These are phyloP conservation scores for Tetramorium parvispinum DNA, from an alignment of 1,140 invertebrate genomes.

Conservation along the genomic window DNA sequence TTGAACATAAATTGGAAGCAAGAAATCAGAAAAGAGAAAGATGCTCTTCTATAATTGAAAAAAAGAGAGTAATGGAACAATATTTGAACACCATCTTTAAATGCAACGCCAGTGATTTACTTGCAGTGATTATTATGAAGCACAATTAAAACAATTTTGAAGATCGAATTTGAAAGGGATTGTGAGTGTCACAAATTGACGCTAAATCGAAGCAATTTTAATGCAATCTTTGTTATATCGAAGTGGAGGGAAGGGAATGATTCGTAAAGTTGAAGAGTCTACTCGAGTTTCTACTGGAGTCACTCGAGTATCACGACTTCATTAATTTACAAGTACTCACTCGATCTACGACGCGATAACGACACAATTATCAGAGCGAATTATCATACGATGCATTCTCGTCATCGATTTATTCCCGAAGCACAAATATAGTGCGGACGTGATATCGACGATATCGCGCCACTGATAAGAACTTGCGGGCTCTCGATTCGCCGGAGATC, in stretches of 20 bases:
- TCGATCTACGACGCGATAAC: conserved; percentile 30
- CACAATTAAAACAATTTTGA: not conserved
- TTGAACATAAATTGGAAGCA: not conserved
- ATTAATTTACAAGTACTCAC: conserved; percentile 23
- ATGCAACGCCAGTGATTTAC: not conserved
- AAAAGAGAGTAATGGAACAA: not conserved
- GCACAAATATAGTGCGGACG: conserved; percentile 20
- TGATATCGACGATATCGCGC: conserved; percentile 48
- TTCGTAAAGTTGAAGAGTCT: not conserved
- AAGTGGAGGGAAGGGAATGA: not conserved
- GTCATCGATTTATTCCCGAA: conserved; percentile 34
- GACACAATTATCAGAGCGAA: not conserved
- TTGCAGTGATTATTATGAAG: not conserved
- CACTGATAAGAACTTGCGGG: conserved; percentile 56
- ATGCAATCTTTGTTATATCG: not conserved
- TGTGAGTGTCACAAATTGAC: not conserved
- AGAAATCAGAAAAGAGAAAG: not conserved
- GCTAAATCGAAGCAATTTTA: not conserved
- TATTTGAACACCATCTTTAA: not conserved
- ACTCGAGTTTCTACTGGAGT: not conserved
- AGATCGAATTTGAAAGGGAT: not conserved
- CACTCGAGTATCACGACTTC: not conserved
- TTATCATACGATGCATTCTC: not conserved
- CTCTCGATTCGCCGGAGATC: conserved; percentile 45
- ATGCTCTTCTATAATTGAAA: not conserved